These are phyloP conservation scores for Rhodinocichla rosea DNA, from an alignment of 2,113 vertebrate genomes.

Conservation along the genomic window DNA sequence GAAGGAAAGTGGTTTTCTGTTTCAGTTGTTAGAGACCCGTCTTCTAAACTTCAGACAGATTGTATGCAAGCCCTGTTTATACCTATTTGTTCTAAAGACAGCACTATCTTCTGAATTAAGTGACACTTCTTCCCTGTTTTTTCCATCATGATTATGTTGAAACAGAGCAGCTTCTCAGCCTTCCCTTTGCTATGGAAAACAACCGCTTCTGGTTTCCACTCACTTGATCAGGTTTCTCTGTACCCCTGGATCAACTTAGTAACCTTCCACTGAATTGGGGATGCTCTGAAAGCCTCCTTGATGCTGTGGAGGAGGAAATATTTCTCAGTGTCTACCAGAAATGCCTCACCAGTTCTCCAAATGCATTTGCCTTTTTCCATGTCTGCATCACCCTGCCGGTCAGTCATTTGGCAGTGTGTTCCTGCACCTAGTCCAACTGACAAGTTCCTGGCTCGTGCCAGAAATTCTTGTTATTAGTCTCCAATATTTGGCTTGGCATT, in stretches of 20 bases:
- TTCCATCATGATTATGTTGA: constrained; percentile 37
- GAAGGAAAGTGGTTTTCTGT: not conserved
- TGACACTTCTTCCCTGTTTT: constrained; percentile 21
- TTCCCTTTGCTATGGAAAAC: constrained; percentile 37
- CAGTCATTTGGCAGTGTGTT: not conserved
- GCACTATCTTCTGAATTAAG: not conserved
- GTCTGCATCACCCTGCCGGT: not conserved
- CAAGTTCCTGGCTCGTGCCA: not conserved
- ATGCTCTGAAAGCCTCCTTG: constrained; percentile 21
- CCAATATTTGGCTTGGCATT: constrained; percentile 28
- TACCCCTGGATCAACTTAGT: not conserved
- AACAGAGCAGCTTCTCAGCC: constrained; percentile 42
- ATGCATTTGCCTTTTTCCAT: constrained; percentile 21
- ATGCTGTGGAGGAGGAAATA: not conserved
- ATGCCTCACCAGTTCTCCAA: not conserved
- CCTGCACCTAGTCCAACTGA: not conserved
- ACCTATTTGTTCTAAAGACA: not conserved
- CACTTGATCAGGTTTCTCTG: constrained; percentile 33
- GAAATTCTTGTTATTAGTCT: constrained; percentile 23
- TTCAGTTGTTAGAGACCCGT: not conserved
- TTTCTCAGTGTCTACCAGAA: not conserved
- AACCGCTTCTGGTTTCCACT: constrained; percentile 46
- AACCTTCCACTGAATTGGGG: not conserved
- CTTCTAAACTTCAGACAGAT: not conserved
- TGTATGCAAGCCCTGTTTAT: not conserved